These are phyloP conservation scores for Caranx ignobilis DNA, from an alignment of 2,113 vertebrate genomes.

Conservation along the genomic window DNA sequence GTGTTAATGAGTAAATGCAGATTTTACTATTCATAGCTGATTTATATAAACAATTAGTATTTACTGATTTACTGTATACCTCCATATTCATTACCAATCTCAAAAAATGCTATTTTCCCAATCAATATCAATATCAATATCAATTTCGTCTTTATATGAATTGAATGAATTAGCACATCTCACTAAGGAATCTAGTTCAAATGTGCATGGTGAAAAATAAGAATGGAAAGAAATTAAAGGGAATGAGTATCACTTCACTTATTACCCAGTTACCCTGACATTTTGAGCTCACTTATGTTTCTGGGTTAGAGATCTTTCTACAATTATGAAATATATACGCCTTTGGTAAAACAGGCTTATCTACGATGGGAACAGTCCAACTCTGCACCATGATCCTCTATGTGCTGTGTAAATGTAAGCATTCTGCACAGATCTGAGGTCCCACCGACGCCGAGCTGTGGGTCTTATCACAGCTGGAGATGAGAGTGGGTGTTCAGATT, in stretches of 20 bases:
- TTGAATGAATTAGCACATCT: neutral
- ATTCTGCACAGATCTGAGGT: neutral
- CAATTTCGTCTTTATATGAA: too few species aligned
- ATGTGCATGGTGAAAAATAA: neutral
- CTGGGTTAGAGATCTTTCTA: neutral
- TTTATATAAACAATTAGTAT: too few species aligned
- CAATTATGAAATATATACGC: neutral
- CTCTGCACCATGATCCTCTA: neutral
- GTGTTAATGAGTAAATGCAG: neutral
- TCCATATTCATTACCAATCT: too few species aligned
- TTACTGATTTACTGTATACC: too few species aligned
- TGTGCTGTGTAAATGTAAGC: neutral
- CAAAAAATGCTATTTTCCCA: too few species aligned
- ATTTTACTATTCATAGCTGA: neutral
- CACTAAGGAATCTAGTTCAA: neutral
- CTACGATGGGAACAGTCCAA: neutral
- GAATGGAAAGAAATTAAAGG: neutral
- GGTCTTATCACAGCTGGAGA: constrained; percentile 31
- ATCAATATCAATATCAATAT: too few species aligned
- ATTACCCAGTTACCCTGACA: neutral
- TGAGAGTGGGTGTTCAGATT: constrained; percentile 13
- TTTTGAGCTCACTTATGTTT: neutral
- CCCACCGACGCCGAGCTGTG: constrained; percentile 10
- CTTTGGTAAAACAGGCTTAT: neutral
- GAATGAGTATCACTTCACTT: neutral